These are phyloP conservation scores for Marmota flaviventris DNA, from an alignment of 2,113 vertebrate species.

Conservation along the genomic window DNA sequence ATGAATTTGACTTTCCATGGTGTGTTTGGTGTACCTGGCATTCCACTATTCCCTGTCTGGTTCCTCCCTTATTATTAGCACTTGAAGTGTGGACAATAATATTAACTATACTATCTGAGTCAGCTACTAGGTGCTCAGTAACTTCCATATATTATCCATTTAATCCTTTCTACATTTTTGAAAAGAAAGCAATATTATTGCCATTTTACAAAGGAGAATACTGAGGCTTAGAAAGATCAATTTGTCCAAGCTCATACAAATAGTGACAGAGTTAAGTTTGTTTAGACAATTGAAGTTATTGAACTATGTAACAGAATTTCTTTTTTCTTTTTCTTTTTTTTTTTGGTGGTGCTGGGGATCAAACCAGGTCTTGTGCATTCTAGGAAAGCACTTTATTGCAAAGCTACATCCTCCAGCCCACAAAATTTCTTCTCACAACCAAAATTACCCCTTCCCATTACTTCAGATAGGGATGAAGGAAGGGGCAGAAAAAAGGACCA, in stretches of 20 bases:
- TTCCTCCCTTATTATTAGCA: neutral
- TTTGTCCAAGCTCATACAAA: neutral
- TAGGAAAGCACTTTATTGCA: too few species aligned
- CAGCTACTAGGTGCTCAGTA: neutral
- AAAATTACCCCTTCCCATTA: neutral
- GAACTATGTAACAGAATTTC: neutral
- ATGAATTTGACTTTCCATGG: neutral
- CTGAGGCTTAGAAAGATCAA: neutral
- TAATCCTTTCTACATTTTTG: neutral
- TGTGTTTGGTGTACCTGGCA: neutral
- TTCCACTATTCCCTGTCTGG: neutral
- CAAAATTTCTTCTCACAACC: neutral
- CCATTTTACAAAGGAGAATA: constrained; percentile 10
- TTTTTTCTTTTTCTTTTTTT: neutral
- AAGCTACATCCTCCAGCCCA: too few species aligned
- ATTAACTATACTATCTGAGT: neutral
- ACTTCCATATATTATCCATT: neutral
- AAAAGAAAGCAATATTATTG: neutral
- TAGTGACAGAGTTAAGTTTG: neutral
- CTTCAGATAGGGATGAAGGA: neutral
- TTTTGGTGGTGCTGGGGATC: too few species aligned
- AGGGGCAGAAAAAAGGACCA: neutral
- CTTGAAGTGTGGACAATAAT: neutral
- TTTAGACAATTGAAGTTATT: neutral
- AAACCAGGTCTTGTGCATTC: too few species aligned